These are phyloP conservation scores for Marasmarcha lunaedactyla DNA, from an alignment of 2,888 invertebrate genomes.

Conservation along the genomic window DNA sequence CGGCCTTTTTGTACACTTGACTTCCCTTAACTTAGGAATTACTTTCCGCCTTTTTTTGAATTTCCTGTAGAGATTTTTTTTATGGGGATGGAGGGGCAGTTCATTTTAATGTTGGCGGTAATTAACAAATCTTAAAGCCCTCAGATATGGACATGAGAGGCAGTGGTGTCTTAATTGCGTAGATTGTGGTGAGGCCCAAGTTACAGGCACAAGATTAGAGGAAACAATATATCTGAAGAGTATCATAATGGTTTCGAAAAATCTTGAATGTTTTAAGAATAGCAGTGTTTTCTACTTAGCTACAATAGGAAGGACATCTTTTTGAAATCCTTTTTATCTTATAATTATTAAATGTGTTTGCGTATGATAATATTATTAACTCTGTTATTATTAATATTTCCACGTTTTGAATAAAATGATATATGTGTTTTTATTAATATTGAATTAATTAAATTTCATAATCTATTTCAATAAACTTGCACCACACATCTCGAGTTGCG, in stretches of 20 bases:
- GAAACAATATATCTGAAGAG: too few species aligned
- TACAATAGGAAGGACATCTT: too few species aligned
- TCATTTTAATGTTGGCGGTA: slow-evolving; percentile 60
- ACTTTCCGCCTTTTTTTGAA: slow-evolving; percentile 8
- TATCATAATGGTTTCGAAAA: too few species aligned
- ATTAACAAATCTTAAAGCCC: slow-evolving; percentile 62
- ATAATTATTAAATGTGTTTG: too few species aligned
- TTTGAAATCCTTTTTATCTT: too few species aligned
- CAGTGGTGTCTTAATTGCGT: slow-evolving; percentile 37
- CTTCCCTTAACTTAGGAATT: neutral
- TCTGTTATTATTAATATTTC: neutral
- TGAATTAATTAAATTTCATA: too few species aligned
- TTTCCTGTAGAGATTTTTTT: slow-evolving; percentile 30
- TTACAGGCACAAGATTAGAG: slow-evolving; percentile 5
- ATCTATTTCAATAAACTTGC: too few species aligned
- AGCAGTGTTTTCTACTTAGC: too few species aligned
- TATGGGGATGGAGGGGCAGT: slow-evolving; percentile 41
- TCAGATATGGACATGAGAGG: slow-evolving; percentile 45
- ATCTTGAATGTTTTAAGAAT: too few species aligned
- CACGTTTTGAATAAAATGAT: neutral
- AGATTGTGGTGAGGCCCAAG: slow-evolving; percentile 16
- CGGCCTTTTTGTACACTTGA: neutral
- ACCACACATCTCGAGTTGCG: neutral
- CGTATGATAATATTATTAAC: too few species aligned
- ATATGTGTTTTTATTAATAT: too few species aligned